phyloP scores from a whole-genome alignment of 2,797 vertebrate genomes.

The Gadopsis marmoratus region DNA sequence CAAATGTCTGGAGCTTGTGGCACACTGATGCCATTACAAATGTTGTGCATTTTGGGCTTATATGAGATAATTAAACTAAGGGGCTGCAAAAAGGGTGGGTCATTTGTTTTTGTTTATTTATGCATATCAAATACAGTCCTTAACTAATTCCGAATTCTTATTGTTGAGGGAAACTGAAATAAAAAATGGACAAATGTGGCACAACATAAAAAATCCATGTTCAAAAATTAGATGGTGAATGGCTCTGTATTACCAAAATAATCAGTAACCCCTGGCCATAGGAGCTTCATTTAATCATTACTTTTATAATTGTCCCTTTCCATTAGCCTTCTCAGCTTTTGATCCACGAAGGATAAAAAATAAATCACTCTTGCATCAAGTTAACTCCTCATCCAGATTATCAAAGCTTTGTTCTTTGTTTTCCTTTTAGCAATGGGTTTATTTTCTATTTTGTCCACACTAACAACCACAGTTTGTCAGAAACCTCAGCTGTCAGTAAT shows the following conservation, averaged over 20 bases:
- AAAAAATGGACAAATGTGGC: background rate
- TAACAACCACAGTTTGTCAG: constrained; percentile 22
- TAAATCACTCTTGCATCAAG: constrained; percentile 42
- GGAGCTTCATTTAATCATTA: constrained; percentile 61
- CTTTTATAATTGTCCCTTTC: constrained; percentile 52
- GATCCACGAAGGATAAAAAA: constrained; percentile 60
- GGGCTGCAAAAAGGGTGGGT: background rate
- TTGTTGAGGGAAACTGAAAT: background rate
- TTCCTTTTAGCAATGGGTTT: constrained; percentile 29
- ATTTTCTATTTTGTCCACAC: constrained; percentile 7
- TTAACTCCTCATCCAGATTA: constrained; percentile 48
- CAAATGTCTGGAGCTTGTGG: constrained; percentile 33
- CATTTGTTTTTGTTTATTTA: background rate
- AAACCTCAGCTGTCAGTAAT: constrained; percentile 18
- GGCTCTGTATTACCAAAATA: constrained; percentile 47
- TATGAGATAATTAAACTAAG: constrained; percentile 1
- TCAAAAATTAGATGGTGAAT: constrained; percentile 44
- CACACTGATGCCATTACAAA: constrained; percentile 14
- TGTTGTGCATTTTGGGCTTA: constrained; percentile 14
- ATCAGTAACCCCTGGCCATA: constrained; percentile 43
- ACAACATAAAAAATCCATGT: constrained; percentile 7
- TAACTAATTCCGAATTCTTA: background rate
- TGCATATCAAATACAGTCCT: background rate
- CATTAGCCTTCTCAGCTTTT: constrained; percentile 57
- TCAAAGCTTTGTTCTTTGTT: constrained; percentile 40